Conservation (phyloP, 2,888 invertebrate species). For the Nomada fabriciana region DNA sequence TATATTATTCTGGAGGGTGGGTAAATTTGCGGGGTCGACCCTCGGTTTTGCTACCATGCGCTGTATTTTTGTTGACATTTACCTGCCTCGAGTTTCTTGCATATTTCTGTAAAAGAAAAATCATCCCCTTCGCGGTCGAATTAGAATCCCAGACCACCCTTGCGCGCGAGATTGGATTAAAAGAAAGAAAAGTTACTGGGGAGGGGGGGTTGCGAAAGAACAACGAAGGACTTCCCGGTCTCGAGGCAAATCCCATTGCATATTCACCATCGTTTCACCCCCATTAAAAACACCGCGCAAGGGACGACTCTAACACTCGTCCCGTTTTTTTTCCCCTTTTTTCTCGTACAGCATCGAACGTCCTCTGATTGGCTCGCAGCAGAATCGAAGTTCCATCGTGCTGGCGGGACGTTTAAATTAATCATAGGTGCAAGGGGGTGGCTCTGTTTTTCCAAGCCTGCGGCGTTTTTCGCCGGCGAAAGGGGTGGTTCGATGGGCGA, state of each 20-base stretch:
- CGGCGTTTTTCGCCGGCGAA: conserved; percentile 30
- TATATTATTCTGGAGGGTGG: no score
- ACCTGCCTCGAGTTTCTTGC: no score
- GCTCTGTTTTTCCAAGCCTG: conserved; percentile 42
- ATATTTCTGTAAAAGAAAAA: no score
- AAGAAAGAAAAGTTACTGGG: no score
- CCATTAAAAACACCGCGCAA: conserved; percentile 6
- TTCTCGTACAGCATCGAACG: neutral
- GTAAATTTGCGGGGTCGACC: no score
- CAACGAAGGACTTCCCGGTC: no score
- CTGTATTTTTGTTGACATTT: no score
- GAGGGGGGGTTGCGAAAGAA: no score
- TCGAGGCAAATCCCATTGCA: neutral
- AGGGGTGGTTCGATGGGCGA: conserved; percentile 18
- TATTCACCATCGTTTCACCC: neutral
- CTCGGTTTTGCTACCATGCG: no score
- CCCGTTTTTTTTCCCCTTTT: neutral
- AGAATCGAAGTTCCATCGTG: conserved; percentile 12
- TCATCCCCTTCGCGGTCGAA: no score
- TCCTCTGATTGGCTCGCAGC: neutral
- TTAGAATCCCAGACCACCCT: no score
- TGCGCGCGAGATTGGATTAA: no score
- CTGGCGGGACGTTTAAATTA: conserved; percentile 56
- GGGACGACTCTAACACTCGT: neutral
- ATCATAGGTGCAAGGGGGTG: conserved; percentile 55